These are phyloP conservation scores for Drosophila albomicans DNA, from an alignment of 1,140 invertebrate species.

Conservation along the genomic window DNA sequence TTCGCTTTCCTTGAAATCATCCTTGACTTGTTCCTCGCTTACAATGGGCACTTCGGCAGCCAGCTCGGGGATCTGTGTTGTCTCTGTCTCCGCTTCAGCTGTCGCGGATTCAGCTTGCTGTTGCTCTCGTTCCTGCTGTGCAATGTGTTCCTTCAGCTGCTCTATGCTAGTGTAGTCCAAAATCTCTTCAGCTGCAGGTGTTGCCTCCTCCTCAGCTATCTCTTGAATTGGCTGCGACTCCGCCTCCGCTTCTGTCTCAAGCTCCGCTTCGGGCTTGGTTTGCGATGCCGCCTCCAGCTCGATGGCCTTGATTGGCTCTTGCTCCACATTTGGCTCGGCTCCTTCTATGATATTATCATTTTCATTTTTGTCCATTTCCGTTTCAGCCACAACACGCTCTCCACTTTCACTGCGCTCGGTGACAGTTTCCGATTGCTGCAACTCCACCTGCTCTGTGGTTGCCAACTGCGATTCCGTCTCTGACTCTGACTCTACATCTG, in stretches of 20 bases:
- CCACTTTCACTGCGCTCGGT: conserved; percentile 66
- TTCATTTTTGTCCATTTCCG: conserved; percentile 63
- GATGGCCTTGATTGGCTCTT: conserved; percentile 42
- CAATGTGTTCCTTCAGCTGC: conserved; percentile 31
- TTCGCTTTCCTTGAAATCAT: conserved; percentile 76
- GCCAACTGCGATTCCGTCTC: no score
- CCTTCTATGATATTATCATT: conserved; percentile 78
- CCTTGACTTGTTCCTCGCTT: conserved; percentile 57
- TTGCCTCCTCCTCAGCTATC: neutral
- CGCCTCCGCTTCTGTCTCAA: neutral
- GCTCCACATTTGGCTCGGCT: conserved; percentile 67
- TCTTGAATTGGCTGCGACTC: conserved; percentile 8
- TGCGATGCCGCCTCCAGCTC: neutral
- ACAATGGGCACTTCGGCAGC: conserved; percentile 62
- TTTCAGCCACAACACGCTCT: conserved; percentile 28
- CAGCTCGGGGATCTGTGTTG: conserved; percentile 34
- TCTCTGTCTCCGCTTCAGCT: conserved; percentile 3
- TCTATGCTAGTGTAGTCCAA: conserved; percentile 56
- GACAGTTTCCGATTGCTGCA: conserved; percentile 35
- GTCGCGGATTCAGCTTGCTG: neutral
- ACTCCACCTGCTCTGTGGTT: conserved; percentile 1
- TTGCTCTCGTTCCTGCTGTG: conserved; percentile 9
- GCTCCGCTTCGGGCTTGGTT: neutral
- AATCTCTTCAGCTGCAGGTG: neutral
- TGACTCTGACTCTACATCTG: neutral